Base-by-base conservation (phyloP, 92 coral and sea anemone species). In the Parazoanthus darwini region DNA sequence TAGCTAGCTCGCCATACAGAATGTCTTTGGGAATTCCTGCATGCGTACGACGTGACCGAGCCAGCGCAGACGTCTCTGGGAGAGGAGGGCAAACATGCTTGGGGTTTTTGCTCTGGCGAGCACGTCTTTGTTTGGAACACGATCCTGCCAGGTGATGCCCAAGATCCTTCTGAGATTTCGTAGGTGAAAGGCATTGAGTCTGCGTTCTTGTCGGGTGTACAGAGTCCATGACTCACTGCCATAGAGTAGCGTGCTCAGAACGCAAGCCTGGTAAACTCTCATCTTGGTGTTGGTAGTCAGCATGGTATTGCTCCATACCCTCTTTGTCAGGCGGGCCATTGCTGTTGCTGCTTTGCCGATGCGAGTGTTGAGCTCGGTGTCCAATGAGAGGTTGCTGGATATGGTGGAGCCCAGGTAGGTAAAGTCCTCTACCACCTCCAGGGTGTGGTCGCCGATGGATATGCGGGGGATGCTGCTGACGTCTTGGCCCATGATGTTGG, bases 1-100 rank as follows among this genome's bases (percentile, higher is more conserved):
- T 67, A 1, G 65, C 79, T 8, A 86, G 88, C 66, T 86, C 81
- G 6, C 88, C 81, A 36, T 71, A 86, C 88, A 86, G 4, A 8
- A 86, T 16, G 81, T 86, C 88, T 29, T 82, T 82, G 1, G 75
- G 86, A 0, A n/a, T 59, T 48, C 75, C 13, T 82, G 23, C 86
- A 82, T 82, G 13, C 85, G 29, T 1, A 14, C 0, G 67, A 80
- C 85, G 22, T 80, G 65, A 1, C 65, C 22, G 2, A 80, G 58
- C 85, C 70, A 80, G 6, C 86, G 0, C 36, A 82, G 75, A 8
- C 86, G n/a, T 5, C 86, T 8, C 33, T 29, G 33, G 33, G 33
- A 29, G 33, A 29, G 33, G 33, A 29, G 33, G 33, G 33, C 33
- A 29, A 29, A 29, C 33, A 29, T 29, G 33, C 33, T 29, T 29